A percentile compares a stretch with the other conserved stretches of the same genome.
These are phyloP conservation scores for Pangasianodon hypophthalmus DNA, from an alignment of 2,113 vertebrate genomes.

Conservation along the genomic window DNA sequence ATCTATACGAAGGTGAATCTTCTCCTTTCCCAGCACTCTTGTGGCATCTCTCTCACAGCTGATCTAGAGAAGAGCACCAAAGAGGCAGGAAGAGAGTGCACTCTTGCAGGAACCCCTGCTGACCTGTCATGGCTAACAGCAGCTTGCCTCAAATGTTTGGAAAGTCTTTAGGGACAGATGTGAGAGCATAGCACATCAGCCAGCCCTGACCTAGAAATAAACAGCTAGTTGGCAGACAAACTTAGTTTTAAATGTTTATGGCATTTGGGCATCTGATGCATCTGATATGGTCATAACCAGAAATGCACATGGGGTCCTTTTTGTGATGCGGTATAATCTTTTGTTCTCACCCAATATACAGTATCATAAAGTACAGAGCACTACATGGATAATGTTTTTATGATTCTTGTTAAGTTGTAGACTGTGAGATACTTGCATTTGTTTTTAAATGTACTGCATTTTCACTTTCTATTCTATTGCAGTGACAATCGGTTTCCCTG, in stretches of 20 bases:
- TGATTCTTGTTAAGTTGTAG: not conserved
- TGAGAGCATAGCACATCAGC: constrained; percentile 20
- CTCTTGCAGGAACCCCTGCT: constrained; percentile 19
- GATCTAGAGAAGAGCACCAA: constrained; percentile 6
- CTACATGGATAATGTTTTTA: not conserved
- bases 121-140: constrained; percentile 28
- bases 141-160: constrained; percentile 1
- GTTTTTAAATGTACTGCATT: not conserved
- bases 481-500: not conserved
- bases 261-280: not conserved
- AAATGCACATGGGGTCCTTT: not conserved
- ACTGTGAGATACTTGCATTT: not conserved
- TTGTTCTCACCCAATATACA: not conserved
- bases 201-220: constrained; percentile 34
- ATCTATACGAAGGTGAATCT: not conserved
- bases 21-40: not conserved
- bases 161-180: constrained; percentile 37
- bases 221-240: not conserved
- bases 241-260: not conserved
- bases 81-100: not conserved
- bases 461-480: not conserved
- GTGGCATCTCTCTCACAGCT: not conserved
- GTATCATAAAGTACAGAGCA: not conserved
- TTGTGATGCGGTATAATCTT: not conserved
- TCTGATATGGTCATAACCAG: not conserved